These are phyloP conservation scores for Lophotis ruficrista DNA, from an alignment of 2,113 vertebrate genomes.

Conservation along the genomic window DNA sequence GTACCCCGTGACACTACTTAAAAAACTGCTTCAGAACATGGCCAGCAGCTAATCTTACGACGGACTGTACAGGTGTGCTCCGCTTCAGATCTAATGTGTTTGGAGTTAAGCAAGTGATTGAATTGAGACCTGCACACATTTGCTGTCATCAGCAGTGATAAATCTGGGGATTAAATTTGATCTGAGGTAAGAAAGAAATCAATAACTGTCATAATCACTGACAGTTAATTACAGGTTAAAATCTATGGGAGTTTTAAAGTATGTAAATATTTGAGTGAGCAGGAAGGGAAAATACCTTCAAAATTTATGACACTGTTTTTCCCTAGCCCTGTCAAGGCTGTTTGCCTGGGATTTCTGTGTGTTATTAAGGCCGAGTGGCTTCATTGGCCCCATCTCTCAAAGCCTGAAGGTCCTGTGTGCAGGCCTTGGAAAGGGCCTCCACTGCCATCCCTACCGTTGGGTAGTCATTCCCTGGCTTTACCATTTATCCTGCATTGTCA, in stretches of 20 bases:
- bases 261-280: not conserved
- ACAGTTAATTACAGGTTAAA: not conserved
- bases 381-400: not conserved
- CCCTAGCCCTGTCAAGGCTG: not conserved
- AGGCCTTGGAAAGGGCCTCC: not conserved
- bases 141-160: not conserved
- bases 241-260: not conserved
- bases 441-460: accelerated
- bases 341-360: not conserved
- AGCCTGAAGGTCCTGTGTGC: not conserved
- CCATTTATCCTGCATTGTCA: not conserved
- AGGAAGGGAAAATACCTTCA: not conserved
- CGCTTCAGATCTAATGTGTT: not conserved
- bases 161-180: not conserved
- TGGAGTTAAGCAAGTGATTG: not conserved
- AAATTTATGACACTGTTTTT: not conserved
- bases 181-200: not conserved
- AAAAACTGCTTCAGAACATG: not conserved
- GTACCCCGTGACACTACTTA: not conserved
- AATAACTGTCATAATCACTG: not conserved
- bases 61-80: accelerated
- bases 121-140: not conserved
- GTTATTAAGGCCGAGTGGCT: not conserved
- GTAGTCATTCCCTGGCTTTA: accelerated
- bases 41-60: not conserved